phyloP scores from a whole-genome alignment of 1,140 invertebrate genomes.

The Callitettix versicolor region DNA sequence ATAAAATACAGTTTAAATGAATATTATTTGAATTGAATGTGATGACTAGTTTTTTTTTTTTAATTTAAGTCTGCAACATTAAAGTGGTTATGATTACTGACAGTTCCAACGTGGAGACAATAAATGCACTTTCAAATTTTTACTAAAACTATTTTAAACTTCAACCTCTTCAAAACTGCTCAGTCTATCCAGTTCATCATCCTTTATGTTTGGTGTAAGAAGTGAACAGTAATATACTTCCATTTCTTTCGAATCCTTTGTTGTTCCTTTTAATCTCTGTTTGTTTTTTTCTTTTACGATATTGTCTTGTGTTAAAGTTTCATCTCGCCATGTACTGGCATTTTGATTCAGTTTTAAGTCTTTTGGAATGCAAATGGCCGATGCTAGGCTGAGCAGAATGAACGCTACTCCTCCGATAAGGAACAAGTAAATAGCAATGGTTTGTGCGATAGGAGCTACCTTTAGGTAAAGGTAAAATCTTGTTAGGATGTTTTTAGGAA shows the following conservation, averaged over 20 bases:
- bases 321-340: conserved; percentile 30
- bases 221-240: conserved; percentile 36
- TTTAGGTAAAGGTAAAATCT: conserved; percentile 64
- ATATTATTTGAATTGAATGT: too few species aligned
- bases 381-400: conserved; percentile 36
- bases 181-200: neutral
- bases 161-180: conserved; percentile 5
- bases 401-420: conserved; percentile 43
- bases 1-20: too few species aligned
- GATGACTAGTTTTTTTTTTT: too few species aligned
- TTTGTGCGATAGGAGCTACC: conserved; percentile 47
- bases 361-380: conserved; percentile 32
- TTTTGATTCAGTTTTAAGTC: conserved; percentile 20
- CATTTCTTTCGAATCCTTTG: conserved; percentile 27
- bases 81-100: too few species aligned
- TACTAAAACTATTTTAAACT: neutral
- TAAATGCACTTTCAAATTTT: too few species aligned
- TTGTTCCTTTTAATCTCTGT: conserved; percentile 9
- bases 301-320: conserved; percentile 19
- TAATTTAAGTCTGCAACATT: too few species aligned
- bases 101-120: too few species aligned
- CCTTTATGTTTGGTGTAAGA: conserved; percentile 25
- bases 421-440: conserved; percentile 43
- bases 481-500: conserved; percentile 46
- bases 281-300: conserved; percentile 13